Base-by-base conservation (phyloP, 2,797 vertebrate species). In the Anguilla pacifica region DNA sequence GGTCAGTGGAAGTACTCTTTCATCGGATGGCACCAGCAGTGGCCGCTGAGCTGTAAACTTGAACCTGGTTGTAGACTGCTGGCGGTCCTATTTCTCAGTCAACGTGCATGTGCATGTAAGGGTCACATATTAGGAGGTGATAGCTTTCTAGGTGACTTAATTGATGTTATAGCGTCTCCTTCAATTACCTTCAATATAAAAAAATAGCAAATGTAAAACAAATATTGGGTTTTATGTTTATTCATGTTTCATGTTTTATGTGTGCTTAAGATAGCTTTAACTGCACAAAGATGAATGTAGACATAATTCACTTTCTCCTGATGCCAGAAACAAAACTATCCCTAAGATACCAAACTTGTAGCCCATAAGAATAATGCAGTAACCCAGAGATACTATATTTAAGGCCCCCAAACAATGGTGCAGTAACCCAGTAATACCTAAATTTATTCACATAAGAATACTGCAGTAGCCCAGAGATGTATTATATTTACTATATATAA, bases 1-100 rank as follows among this genome's bases (percentile, higher is more conserved):
- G 98, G 98, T 96, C 46, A 82, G 79, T 49, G 46, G 39, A 79
- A 19, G 35, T 15, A 15, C 72, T 70, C 28, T 3, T 70, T 11
- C 28, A 11, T 31, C 67, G 0, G 67, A 17, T 31, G 28, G 28
- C 67, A 31, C n/a, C n/a, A 70, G n/a, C 67, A 17, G 67, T 31
- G 28, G 67, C 59, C 15, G 59, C 64, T 70, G 25, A 70, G 25
- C 7, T 31, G 28, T 9, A 31, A 77, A 17, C 13, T 17, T 13
- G 31, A 77, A 15, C 72, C 2, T 35, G 35, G 28, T 13, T 19
- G 28, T 39, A 77, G 39, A 77, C 31, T 77, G 72, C 11, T 17
- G 31, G 35, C 13, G 72, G 31, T 39, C 72, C 72, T 31, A 17
- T 70, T 70, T 70, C 22, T 39, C 72, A 31, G 17, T 77, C 72